A percentile compares a stretch with the other conserved stretches of the same genome.
phyloP scores from a whole-genome alignment of 1,140 invertebrate species.

The Thaumatotibia leucotreta region DNA sequence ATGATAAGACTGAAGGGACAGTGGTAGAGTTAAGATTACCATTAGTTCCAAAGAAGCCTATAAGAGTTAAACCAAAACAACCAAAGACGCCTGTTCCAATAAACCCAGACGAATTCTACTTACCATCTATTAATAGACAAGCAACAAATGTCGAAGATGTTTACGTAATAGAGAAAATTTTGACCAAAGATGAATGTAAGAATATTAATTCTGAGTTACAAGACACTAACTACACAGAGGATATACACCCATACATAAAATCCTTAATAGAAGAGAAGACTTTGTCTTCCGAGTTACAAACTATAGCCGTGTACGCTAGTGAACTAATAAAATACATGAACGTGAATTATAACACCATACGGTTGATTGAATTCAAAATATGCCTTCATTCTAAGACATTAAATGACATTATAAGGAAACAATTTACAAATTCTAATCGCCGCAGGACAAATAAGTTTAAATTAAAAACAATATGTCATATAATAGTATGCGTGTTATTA shows the following conservation, averaged over 20 bases:
- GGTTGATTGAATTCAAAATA: too few species aligned
- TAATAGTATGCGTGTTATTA: constrained; percentile 49
- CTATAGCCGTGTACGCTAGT: constrained; percentile 50
- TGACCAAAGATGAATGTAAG: too few species aligned
- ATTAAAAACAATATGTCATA: too few species aligned
- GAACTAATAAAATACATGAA: constrained; percentile 40
- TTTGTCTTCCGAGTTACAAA: constrained; percentile 34
- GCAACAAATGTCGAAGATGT: constrained; percentile 41
- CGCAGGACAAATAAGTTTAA: background rate
- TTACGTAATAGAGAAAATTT: constrained; percentile 47
- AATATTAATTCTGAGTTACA: constrained; percentile 49
- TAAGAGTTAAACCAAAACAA: too few species aligned
- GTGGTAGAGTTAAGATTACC: constrained; percentile 50
- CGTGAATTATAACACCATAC: constrained; percentile 37
- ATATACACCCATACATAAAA: constrained; percentile 39
- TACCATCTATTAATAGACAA: constrained; percentile 52
- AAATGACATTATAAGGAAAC: constrained; percentile 43
- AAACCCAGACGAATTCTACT: constrained; percentile 57
- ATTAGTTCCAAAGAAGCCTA: constrained; percentile 31
- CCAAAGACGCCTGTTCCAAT: constrained; percentile 39
- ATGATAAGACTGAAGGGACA: constrained; percentile 33
- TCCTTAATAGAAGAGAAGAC: constrained; percentile 29
- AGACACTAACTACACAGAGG: constrained; percentile 36
- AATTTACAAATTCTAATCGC: constrained; percentile 52
- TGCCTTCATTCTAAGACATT: too few species aligned